Conservation (phyloP, 2,113 vertebrate genomes). For the Pao palembangensis region DNA sequence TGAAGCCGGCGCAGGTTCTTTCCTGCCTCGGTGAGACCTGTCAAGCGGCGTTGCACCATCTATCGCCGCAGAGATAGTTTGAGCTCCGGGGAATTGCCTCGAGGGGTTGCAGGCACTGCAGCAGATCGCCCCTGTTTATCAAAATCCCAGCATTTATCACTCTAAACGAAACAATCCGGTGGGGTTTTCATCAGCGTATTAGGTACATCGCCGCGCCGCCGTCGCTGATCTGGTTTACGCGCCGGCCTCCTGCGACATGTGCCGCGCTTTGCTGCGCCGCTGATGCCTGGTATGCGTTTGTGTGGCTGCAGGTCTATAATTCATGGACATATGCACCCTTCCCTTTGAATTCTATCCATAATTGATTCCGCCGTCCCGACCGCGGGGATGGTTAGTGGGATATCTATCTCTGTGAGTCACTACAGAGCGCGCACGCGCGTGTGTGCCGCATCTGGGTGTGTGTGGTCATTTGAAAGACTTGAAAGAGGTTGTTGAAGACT, state of each 20-base stretch:
- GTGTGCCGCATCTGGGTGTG: slow-evolving; percentile 39
- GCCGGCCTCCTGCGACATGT: slow-evolving; percentile 34
- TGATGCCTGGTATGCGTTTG: slow-evolving; percentile 32
- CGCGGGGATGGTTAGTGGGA: slow-evolving; percentile 52
- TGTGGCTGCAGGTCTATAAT: slow-evolving; percentile 62
- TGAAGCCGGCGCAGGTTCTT: not conserved
- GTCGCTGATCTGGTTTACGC: slow-evolving; percentile 30
- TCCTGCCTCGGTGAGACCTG: slow-evolving; percentile 7
- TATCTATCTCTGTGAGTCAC: slow-evolving; percentile 45
- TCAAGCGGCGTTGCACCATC: slow-evolving; percentile 6
- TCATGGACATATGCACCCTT: slow-evolving; percentile 64
- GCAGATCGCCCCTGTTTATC: not conserved
- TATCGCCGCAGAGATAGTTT: not conserved
- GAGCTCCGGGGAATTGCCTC: too few species aligned
- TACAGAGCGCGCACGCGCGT: slow-evolving; percentile 3
- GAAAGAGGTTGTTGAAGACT: slow-evolving; percentile 54
- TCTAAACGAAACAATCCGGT: not conserved
- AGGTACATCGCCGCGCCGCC: not conserved
- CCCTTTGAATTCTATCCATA: slow-evolving; percentile 69
- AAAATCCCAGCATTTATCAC: slow-evolving; percentile 7
- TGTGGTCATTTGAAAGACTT: slow-evolving; percentile 45
- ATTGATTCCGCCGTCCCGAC: slow-evolving; percentile 65
- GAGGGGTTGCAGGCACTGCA: slow-evolving; percentile 1
- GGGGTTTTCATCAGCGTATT: too few species aligned
- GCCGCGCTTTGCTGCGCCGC: slow-evolving; percentile 20